Evolutionary conservation across 2,888 invertebrate genomes (phyloP).

Genomic region (Fragum sueziense): DNA sequence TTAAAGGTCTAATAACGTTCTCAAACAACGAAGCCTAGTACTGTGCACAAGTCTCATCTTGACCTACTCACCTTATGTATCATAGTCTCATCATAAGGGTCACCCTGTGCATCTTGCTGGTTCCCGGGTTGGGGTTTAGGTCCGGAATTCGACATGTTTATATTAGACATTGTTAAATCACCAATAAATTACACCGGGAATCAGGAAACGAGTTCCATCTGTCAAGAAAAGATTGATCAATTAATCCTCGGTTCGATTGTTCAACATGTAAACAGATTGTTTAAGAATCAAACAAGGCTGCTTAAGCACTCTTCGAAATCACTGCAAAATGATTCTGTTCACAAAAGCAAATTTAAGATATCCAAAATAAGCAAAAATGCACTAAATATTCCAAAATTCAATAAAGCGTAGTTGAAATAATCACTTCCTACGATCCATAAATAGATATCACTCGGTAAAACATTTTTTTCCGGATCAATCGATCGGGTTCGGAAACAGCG

Average conservation of each 20-base stretch:
- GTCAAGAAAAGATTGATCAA: slow-evolving; percentile 4
- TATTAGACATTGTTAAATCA: background rate
- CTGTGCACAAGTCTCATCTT: too few species aligned
- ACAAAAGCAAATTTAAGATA: too few species aligned
- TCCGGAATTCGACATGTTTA: slow-evolving; percentile 30
- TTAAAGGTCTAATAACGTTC: too few species aligned
- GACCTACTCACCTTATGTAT: slow-evolving; percentile 63
- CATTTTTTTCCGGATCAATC: slow-evolving; percentile 32
- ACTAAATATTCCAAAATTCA: background rate
- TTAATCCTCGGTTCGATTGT: background rate
- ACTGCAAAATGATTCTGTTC: too few species aligned
- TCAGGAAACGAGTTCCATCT: slow-evolving; percentile 5
- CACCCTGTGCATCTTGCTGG: slow-evolving; percentile 10
- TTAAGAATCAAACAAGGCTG: too few species aligned
- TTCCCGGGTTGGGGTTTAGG: slow-evolving; percentile 34
- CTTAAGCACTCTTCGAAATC: too few species aligned
- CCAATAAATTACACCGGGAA: background rate
- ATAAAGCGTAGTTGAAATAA: background rate
- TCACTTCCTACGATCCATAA: background rate
- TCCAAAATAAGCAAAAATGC: background rate
- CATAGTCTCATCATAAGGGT: slow-evolving; percentile 55
- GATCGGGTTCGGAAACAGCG: slow-evolving; percentile 15
- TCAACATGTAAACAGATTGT: too few species aligned
- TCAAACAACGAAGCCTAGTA: too few species aligned
- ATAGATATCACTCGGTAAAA: slow-evolving; percentile 23